Evolutionary conservation across 2,113 vertebrate genomes (phyloP).

Genomic region (Aspidoscelis tigris): DNA sequence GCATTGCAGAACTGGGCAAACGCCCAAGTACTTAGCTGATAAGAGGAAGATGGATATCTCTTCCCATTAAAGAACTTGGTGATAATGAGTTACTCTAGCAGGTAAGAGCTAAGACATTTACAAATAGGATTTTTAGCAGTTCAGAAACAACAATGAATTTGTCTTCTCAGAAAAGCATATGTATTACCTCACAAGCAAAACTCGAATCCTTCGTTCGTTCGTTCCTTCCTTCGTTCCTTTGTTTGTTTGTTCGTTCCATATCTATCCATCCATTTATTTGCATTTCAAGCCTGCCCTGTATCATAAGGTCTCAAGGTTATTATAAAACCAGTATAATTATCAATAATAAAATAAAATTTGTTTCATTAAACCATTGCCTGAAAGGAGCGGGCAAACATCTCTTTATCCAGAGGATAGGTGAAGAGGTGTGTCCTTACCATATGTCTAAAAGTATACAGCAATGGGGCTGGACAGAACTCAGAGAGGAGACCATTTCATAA

Average conservation of each 20-base stretch:
- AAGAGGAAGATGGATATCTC: slow-evolving; percentile 16
- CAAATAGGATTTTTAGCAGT: not conserved
- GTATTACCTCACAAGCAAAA: not conserved
- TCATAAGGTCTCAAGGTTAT: no score
- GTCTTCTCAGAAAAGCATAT: not conserved
- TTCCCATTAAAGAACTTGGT: slow-evolving; percentile 14
- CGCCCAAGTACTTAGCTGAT: not conserved
- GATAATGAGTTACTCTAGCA: slow-evolving; percentile 8
- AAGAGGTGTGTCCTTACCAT: no score
- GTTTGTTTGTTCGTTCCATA: not conserved
- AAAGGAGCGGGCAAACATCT: no score
- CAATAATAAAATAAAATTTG: no score
- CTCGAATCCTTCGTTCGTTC: not conserved
- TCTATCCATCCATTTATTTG: no score
- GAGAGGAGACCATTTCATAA: no score
- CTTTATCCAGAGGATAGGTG: no score
- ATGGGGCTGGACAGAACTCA: no score
- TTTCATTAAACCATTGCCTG: no score
- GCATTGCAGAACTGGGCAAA: not conserved
- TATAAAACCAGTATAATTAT: no score
- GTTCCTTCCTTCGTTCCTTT: not conserved
- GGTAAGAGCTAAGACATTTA: slow-evolving; percentile 8
- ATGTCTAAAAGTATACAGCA: no score
- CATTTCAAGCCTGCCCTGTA: no score
- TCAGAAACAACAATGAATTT: not conserved